Conservation (phyloP, 30 jellyfish, hydroid and myxozoan species). For the Aurelia coerulea region DNA sequence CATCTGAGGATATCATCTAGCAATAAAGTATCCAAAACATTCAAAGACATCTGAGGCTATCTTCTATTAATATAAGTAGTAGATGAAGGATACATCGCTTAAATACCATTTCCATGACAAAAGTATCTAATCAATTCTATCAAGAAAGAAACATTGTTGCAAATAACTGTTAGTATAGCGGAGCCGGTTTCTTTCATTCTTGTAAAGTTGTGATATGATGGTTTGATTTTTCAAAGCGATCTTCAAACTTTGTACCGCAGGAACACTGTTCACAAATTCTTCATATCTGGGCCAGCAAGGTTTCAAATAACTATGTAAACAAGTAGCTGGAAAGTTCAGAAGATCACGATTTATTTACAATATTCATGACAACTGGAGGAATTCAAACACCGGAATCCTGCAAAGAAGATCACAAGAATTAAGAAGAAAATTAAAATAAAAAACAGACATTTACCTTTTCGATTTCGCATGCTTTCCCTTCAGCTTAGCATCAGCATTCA, state of each 20-base stretch:
- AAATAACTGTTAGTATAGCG: background rate
- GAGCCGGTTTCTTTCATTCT: background rate
- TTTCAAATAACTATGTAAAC: background rate
- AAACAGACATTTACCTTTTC: constrained; percentile 18
- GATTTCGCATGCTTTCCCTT: constrained; percentile 44
- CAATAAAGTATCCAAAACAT: too few relatives aligned
- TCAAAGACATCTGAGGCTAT: too few relatives aligned
- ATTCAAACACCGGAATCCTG: too few relatives aligned
- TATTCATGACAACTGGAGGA: too few relatives aligned
- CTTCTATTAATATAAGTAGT: too few relatives aligned
- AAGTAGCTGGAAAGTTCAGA: constrained; percentile 3
- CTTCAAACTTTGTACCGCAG: too few relatives aligned
- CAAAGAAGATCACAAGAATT: background rate
- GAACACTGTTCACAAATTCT: too few relatives aligned
- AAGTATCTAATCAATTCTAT: background rate
- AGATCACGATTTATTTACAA: background rate
- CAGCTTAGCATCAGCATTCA: constrained; percentile 38
- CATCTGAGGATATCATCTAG: too few relatives aligned
- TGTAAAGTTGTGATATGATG: background rate
- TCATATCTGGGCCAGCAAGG: too few relatives aligned
- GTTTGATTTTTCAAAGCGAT: background rate
- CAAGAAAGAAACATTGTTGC: background rate
- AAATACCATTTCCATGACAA: background rate
- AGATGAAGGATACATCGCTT: too few relatives aligned
- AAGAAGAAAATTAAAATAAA: background rate